A percentile compares a stretch with the other conserved stretches of the same genome.
phyloP scores from a whole-genome alignment of 2,797 vertebrate genomes.

The Pseudocheirus occidentalis region DNA sequence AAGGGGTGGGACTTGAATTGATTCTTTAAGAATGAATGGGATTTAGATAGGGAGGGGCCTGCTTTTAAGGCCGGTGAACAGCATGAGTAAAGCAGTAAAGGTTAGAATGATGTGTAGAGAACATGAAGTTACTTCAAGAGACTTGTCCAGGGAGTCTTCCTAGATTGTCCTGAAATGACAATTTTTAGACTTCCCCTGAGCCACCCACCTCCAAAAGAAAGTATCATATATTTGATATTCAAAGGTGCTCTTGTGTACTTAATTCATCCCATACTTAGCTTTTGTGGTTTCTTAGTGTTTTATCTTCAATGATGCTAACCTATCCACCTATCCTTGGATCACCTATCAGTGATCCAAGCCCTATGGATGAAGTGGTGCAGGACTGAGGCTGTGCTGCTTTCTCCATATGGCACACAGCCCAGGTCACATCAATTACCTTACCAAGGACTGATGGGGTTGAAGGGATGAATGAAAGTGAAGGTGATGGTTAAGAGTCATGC shows the following conservation, averaged over 20 bases:
- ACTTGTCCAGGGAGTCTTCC: not conserved
- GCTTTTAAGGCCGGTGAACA: conserved; percentile 9
- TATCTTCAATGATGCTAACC: not conserved
- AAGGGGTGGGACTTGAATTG: not conserved
- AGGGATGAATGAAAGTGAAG: not conserved
- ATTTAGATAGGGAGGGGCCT: conserved; percentile 63
- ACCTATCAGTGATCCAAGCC: not conserved
- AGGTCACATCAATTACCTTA: not conserved
- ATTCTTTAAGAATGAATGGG: not conserved
- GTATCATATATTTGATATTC: not conserved
- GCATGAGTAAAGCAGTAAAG: not conserved
- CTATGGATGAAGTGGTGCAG: not conserved
- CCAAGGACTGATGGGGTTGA: not conserved
- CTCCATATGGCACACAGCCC: not conserved
- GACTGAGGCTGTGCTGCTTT: not conserved
- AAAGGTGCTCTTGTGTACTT: not conserved
- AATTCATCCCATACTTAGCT: not conserved
- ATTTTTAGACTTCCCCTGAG: not conserved
- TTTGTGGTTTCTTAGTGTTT: not conserved
- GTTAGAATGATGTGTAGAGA: not conserved
- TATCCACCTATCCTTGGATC: not conserved
- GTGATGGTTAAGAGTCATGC: not conserved
- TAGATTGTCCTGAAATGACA: not conserved
- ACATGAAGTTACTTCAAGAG: not conserved
- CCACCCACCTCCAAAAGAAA: not conserved